Conservation (phyloP, 53 echinoderm and acorn worm species). For the Actinopyga echinites region DNA sequence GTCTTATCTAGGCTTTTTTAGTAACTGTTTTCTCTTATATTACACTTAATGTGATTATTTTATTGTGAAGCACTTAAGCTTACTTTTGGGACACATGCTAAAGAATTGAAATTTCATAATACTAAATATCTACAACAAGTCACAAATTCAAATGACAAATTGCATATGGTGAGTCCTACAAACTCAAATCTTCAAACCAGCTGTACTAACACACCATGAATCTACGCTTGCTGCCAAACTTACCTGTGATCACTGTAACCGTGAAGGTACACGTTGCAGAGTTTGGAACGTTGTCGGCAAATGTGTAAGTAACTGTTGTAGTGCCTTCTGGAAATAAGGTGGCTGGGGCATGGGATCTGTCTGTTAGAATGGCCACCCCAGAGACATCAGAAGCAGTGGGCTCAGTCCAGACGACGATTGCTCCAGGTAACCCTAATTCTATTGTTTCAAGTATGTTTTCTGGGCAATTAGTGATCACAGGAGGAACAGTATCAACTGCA, state of each 20-base stretch:
- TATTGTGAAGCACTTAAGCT: too few relatives aligned
- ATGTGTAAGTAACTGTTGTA: constrained; percentile 55
- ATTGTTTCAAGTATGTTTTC: constrained; percentile 45
- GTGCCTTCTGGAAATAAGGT: constrained; percentile 42
- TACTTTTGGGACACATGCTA: too few relatives aligned
- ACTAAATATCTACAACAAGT: too few relatives aligned
- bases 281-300: constrained; percentile 63
- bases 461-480: constrained; percentile 11
- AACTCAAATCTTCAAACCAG: too few relatives aligned
- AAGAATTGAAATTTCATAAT: too few relatives aligned
- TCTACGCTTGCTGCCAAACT: background rate
- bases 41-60: too few relatives aligned
- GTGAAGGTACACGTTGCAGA: constrained; percentile 68
- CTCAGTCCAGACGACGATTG: constrained; percentile 45
- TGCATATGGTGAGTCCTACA: too few relatives aligned
- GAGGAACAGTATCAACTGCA: constrained; percentile 55
- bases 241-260: background rate
- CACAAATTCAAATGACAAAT: too few relatives aligned
- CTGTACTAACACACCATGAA: too few relatives aligned
- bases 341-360: constrained; percentile 31
- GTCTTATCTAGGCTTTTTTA: too few relatives aligned
- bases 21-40: too few relatives aligned
- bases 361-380: constrained; percentile 24
- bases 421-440: constrained; percentile 30
- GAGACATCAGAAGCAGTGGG: constrained; percentile 67